phyloP scores from a whole-genome alignment of 1,140 invertebrate genomes.

The Drosophila funebris region DNA sequence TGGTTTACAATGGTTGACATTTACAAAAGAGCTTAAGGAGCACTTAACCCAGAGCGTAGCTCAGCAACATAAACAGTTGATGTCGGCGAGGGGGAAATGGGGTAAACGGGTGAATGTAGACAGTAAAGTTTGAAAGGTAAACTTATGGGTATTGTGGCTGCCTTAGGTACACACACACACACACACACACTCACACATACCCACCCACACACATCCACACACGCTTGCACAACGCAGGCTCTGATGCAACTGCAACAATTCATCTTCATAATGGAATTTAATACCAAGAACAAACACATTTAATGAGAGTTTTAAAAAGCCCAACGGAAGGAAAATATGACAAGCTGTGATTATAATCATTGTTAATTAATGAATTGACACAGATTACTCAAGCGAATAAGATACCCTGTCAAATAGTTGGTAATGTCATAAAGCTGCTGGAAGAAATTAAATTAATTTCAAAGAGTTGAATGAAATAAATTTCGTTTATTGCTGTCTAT shows the following conservation, averaged over 20 bases:
- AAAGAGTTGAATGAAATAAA: too few relatives aligned
- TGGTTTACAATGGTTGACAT: conserved; percentile 38
- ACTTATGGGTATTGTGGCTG: conserved; percentile 2
- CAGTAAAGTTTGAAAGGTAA: conserved; percentile 24
- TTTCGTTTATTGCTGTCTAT: too few relatives aligned
- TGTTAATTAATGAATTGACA: not conserved
- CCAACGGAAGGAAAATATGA: conserved; percentile 15
- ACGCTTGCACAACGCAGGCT: not conserved
- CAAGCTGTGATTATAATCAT: conserved; percentile 15
- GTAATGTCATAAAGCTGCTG: too few relatives aligned
- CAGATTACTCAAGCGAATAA: not conserved
- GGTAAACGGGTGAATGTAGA: not conserved
- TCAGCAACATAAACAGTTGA: conserved; percentile 38
- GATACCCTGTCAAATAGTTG: too few relatives aligned
- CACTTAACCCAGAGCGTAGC: conserved; percentile 53
- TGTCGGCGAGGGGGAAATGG: not conserved
- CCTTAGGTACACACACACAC: not conserved
- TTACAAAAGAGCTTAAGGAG: conserved; percentile 56
- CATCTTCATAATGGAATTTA: conserved; percentile 51
- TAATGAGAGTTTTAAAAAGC: conserved; percentile 33
- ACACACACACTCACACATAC: not conserved
- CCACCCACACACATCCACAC: conserved; percentile 3
- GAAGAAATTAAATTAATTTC: too few relatives aligned
- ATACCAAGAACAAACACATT: conserved; percentile 48
- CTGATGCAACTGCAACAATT: conserved; percentile 30